Evolutionary conservation across 2,113 vertebrate genomes (phyloP).

Genomic region (Cettia cetti): DNA sequence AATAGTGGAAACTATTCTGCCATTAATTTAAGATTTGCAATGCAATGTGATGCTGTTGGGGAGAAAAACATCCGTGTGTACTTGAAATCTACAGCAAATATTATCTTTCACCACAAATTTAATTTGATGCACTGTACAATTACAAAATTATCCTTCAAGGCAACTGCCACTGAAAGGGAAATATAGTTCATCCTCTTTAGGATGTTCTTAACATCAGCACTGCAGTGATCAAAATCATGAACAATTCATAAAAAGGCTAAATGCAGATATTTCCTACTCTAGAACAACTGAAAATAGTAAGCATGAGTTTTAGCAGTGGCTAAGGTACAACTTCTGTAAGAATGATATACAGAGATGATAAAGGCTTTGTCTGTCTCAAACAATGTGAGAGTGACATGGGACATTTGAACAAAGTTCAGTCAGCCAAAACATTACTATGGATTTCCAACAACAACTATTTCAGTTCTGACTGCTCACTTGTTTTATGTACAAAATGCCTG

Average conservation of each 20-base stretch:
- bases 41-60: background rate
- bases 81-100: background rate
- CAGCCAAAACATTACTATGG: background rate
- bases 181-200: background rate
- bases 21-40: background rate
- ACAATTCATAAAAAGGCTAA: background rate
- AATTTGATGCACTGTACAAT: background rate
- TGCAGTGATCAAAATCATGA: background rate
- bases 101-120: background rate
- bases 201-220: background rate
- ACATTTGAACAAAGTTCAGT: background rate
- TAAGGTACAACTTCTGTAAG: background rate
- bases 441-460: background rate
- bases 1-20: background rate
- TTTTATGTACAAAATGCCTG: background rate
- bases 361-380: background rate
- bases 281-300: background rate
- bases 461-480: background rate
- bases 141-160: background rate
- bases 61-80: background rate
- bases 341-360: background rate
- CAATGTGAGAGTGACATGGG: background rate
- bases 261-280: background rate
- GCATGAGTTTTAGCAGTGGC: background rate
- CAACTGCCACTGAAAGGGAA: background rate